Evolutionary conservation across 2,797 vertebrate species (phyloP), one percentile per base, ranked within the genome.

Genomic region (Cuniculus paca): DNA sequence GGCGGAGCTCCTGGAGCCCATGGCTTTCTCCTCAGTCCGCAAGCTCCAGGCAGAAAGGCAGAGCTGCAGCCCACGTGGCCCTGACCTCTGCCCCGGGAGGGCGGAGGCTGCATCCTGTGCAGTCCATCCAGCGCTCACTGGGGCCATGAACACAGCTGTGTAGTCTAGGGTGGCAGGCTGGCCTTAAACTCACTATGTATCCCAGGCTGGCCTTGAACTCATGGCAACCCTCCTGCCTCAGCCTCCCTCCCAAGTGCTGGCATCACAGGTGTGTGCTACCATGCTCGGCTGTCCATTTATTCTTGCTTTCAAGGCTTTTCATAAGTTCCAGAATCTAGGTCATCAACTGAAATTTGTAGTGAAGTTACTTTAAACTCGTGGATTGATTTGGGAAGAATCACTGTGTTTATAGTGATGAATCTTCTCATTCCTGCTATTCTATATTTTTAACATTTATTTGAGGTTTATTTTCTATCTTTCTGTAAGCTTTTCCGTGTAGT

Each of bases 301-400:
- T 79, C 54, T 90, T 89, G n/a, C 52, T 88, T 95, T 52, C 84
- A 13, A 56, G 48, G 75, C n/a, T 34, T 84, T 92, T 94, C 6
- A 31, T 70, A 74, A 34, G 16, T 80, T 63, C 54, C 14, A 6
- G 72, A 74, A 26, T 74, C 72, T 68, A 61, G 91, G 80, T 65
- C 12, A 50, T 54, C 60, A 50, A 13, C 81, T 88, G n/a, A 85
- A 82, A 88, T 91, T 74, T 81, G 60, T 82, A 31, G 31, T 26
- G 12, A 28, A 48, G 34, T n/a, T 86, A 20, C n/a, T 70, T 78
- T 88, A 50, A 61, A 78, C 45, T 50, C 68, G 20, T 56, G 34
- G 5, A 19, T 85, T 81, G 65, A 78, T 89, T 63, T 79, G 58
- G 20, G 22, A 87, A 82, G 70, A 93, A 36, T 68, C 77, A 42